These are phyloP conservation scores for Ataeniobius toweri DNA, from an alignment of 2,797 vertebrate genomes.

Conservation along the genomic window DNA sequence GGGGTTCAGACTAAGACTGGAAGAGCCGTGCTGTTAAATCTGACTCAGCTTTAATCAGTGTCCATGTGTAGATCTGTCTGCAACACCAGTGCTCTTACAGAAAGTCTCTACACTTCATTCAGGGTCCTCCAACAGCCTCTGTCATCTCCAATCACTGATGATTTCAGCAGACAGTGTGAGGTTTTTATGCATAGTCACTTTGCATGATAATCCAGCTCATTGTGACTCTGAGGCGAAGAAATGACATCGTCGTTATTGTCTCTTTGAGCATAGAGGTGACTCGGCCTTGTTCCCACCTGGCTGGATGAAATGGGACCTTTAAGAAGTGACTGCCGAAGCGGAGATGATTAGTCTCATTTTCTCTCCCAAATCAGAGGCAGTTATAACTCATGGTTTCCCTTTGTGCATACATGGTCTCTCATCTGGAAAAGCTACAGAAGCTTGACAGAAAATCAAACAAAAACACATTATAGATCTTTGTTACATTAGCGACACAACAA, in stretches of 20 bases:
- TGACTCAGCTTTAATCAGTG: slow-evolving; percentile 10
- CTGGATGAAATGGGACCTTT: slow-evolving; percentile 57
- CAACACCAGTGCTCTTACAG: background rate
- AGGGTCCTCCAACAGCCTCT: slow-evolving; percentile 53
- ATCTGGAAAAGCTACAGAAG: slow-evolving; percentile 24
- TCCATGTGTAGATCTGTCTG: background rate
- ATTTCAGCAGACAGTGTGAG: slow-evolving; percentile 61
- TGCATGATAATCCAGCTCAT: slow-evolving; percentile 62
- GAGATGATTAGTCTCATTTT: slow-evolving; percentile 44
- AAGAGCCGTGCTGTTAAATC: slow-evolving; percentile 5
- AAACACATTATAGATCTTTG: background rate
- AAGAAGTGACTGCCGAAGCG: slow-evolving; percentile 35
- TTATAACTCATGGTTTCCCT: slow-evolving; percentile 42
- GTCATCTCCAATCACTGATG: slow-evolving; percentile 69
- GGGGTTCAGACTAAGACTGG: background rate
- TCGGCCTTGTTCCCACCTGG: slow-evolving; percentile 49
- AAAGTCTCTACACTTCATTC: slow-evolving; percentile 45
- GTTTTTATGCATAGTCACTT: slow-evolving; percentile 78
- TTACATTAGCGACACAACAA: slow-evolving; percentile 13
- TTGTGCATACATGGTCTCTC: slow-evolving; percentile 25
- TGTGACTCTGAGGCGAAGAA: slow-evolving; percentile 61
- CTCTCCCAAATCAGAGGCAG: slow-evolving; percentile 15
- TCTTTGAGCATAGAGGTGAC: slow-evolving; percentile 59
- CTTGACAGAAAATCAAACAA: slow-evolving; percentile 32
- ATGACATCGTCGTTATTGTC: slow-evolving; percentile 70